These are phyloP conservation scores for Sphaerodactylus townsendi DNA, from an alignment of 2,113 vertebrate genomes.

Conservation along the genomic window DNA sequence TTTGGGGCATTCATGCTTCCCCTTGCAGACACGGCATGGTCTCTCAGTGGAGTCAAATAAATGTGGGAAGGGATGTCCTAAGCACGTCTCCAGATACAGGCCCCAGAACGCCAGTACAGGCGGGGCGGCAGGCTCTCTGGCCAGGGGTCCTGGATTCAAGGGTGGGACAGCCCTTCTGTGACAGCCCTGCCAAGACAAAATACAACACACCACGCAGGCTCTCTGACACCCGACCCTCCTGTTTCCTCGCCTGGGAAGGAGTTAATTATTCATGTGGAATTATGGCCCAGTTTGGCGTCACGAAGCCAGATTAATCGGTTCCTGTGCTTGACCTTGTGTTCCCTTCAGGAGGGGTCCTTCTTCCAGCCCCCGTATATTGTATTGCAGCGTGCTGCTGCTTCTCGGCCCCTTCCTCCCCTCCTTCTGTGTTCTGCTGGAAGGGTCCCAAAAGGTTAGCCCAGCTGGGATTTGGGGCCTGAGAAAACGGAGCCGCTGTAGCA, in stretches of 20 bases:
- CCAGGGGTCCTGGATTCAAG: background rate
- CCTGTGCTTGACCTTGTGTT: conserved; percentile 14
- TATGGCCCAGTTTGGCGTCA: background rate
- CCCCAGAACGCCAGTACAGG: background rate
- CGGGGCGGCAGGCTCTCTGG: background rate
- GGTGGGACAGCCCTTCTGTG: background rate
- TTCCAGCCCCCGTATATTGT: background rate
- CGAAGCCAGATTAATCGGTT: conserved; percentile 4
- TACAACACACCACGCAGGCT: background rate
- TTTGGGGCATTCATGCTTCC: too few relatives aligned
- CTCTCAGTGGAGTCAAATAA: too few relatives aligned
- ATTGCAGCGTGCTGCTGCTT: background rate
- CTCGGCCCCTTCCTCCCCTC: background rate
- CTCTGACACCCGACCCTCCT: background rate
- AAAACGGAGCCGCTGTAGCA: background rate
- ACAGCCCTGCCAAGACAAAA: background rate
- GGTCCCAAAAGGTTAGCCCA: background rate
- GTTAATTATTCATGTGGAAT: background rate
- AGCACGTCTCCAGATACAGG: too few relatives aligned
- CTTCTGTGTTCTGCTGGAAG: background rate
- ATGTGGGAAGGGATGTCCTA: too few relatives aligned
- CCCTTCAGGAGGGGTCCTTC: background rate
- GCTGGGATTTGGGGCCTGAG: background rate
- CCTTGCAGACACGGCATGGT: too few relatives aligned
- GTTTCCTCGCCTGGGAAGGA: conserved; percentile 15